phyloP scores from a whole-genome alignment of 2,888 invertebrate species.

The Sesia bembeciformis region DNA sequence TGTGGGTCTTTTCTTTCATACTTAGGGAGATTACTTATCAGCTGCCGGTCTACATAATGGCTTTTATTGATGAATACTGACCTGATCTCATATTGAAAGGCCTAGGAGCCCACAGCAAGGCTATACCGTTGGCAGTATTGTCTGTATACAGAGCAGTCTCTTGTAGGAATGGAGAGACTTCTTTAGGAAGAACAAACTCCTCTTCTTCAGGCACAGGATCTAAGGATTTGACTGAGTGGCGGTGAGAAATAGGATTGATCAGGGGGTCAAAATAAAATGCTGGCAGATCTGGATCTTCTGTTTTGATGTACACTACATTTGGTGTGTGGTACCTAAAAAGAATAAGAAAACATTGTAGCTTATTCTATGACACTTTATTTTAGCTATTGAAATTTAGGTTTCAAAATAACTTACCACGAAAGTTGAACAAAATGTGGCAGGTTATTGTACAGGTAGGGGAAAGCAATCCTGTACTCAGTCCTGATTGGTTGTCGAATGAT shows the following conservation, averaged over 20 bases:
- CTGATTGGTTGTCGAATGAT: conserved; percentile 98
- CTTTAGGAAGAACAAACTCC: conserved; percentile 93
- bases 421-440: conserved; percentile 98
- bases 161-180: conserved; percentile 92
- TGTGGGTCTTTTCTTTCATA: too few relatives aligned
- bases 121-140: conserved; percentile 98
- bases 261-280: conserved; percentile 99
- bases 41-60: too few relatives aligned
- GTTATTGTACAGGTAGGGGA: conserved; percentile 99
- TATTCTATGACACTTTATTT: too few relatives aligned
- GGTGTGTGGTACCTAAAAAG: conserved; percentile 96
- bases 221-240: conserved; percentile 87
- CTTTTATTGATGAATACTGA: conserved; percentile 16
- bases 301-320: conserved; percentile 99
- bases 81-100: conserved; percentile 97
- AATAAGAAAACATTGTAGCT: background rate
- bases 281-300: conserved; percentile 99
- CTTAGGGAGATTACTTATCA: too few relatives aligned
- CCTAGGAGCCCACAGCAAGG: conserved; percentile 96
- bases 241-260: conserved; percentile 98
- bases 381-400: too few relatives aligned
- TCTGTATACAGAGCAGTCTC: conserved; percentile 98
- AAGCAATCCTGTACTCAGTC: conserved; percentile 99
- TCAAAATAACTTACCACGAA: conserved; percentile 86
- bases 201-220: conserved; percentile 95